A percentile compares a stretch with the other conserved stretches of the same genome.
Conservation (phyloP, 2,888 invertebrate species). For the Xylota segnis region DNA sequence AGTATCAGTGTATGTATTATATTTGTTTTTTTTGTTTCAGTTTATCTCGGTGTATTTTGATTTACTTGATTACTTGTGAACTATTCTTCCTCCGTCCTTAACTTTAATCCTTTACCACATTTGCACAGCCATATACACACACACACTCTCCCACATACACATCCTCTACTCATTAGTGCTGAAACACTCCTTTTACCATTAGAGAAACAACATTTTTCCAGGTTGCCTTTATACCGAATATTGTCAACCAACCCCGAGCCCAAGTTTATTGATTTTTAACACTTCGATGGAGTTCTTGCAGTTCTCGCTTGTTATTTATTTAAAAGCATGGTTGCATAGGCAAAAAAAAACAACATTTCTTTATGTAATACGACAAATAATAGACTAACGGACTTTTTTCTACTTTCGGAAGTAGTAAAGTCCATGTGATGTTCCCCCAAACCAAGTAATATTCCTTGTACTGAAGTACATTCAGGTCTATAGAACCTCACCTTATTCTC, state of each 20-base stretch:
- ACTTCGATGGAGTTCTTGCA: conserved; percentile 1
- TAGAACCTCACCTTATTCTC: no score
- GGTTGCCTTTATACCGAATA: no score
- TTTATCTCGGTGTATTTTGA: conserved; percentile 70
- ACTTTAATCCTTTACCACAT: not conserved
- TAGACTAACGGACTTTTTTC: no score
- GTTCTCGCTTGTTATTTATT: not conserved
- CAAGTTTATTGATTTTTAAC: conserved; percentile 32
- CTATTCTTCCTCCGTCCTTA: not conserved
- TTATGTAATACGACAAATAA: no score
- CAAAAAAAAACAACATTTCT: no score
- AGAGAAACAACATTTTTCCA: no score
- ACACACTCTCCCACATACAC: no score
- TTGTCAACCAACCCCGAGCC: not conserved
- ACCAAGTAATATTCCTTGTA: no score
- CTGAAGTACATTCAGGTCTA: no score
- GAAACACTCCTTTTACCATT: not conserved
- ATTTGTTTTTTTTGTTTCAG: conserved; percentile 49
- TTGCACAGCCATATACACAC: not conserved
- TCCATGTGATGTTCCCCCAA: no score
- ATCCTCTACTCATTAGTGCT: conserved; percentile 13
- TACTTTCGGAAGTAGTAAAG: no score
- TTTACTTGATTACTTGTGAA: not conserved
- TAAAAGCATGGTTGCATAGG: not conserved
- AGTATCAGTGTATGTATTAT: conserved; percentile 66